Evolutionary conservation across 92 coral and sea anemone genomes (phyloP), one percentile per base, ranked within the genome.

Genomic region (Epizoanthus fatuus): DNA sequence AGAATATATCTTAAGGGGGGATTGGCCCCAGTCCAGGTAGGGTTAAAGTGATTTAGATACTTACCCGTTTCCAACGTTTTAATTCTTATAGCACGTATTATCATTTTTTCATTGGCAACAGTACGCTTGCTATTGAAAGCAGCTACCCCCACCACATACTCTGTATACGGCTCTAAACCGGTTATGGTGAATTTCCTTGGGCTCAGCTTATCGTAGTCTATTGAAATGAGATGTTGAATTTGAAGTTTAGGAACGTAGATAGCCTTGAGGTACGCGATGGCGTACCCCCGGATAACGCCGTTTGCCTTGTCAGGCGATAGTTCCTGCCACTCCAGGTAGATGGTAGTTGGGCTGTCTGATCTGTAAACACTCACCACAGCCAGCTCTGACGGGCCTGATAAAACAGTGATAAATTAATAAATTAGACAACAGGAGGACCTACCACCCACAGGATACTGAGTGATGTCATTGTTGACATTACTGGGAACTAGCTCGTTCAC

Each of bases 281-380:
- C 45, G 25, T 86, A 86, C 0, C 89, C 89, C 37, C 84, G 83
- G 20, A 86, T 76, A 32, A 65, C 53, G 29, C 89, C 89, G 37
- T 86, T 86, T 1, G 84, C 84, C 52, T 17, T 3, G 0, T 86
- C 57, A 8, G 45, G 64, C 7, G 89, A 1, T 29, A 29, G 35
- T 29, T 29, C 2, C 35, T 29, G 35, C 35, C 35, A 29, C 35
- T 29, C 35, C 83, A 86, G 42, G 55, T 75, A 55, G 74, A 86
- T 45, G 0, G 54, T 67, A 14, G 63, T 64, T 20, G 73, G 79
- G 3, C 62, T 45, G 47, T 38, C 37, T 52, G 56, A 47, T 12
- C 42, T 49, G 44, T 32, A 57, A 39, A 84, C 35, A 15, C 69
- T 15, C 32, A 52, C 10, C 10, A 0, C 42, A 11, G 72, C 44